Evolutionary conservation across 2,113 vertebrate genomes (phyloP).

Genomic region (Felis chaus): DNA sequence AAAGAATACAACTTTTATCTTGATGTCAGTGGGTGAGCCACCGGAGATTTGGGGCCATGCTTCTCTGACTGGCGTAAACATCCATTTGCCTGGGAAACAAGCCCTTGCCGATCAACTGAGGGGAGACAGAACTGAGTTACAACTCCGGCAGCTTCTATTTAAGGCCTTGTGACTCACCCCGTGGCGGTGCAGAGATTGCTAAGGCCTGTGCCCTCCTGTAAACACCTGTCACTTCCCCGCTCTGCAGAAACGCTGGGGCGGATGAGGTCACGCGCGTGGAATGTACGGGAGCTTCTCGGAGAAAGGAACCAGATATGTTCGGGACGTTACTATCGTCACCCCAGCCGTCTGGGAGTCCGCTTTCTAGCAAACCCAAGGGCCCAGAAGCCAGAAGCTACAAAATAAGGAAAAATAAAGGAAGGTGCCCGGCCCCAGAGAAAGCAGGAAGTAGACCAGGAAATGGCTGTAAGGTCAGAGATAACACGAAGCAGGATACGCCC

Average conservation of each 20-base stretch:
- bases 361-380: neutral
- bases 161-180: neutral
- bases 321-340: neutral
- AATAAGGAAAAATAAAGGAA: neutral
- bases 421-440: neutral
- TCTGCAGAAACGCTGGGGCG: neutral
- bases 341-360: neutral
- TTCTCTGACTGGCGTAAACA: neutral
- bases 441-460: neutral
- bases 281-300: neutral
- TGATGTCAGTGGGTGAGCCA: neutral
- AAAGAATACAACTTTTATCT: neutral
- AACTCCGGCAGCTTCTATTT: constrained; percentile 44
- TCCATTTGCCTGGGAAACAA: neutral
- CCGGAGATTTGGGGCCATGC: neutral
- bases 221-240: constrained; percentile 42
- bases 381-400: neutral
- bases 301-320: neutral
- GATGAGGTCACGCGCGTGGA: neutral
- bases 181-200: neutral
- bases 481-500: neutral
- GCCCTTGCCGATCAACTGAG: neutral
- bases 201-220: neutral
- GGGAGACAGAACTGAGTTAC: neutral
- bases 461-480: neutral